Evolutionary conservation across 2,888 invertebrate genomes (phyloP).

Genomic region (Limnephilus rhombicus): DNA sequence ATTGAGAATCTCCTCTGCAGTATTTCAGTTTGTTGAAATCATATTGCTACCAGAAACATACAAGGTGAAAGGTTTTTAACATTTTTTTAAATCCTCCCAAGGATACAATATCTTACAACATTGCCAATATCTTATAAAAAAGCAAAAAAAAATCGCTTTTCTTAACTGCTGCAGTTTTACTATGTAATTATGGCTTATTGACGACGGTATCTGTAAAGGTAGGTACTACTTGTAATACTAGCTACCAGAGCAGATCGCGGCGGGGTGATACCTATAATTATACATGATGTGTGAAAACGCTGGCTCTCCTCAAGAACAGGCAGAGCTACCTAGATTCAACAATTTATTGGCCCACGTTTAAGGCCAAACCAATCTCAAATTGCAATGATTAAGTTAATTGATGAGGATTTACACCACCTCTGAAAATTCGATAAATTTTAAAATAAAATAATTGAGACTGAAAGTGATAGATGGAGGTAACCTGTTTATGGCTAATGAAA

Average conservation of each 20-base stretch:
- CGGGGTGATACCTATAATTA: constrained; percentile 52
- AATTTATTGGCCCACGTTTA: not conserved
- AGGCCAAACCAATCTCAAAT: not conserved
- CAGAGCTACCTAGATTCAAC: not conserved
- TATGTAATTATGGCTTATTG: constrained; percentile 49
- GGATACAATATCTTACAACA: not conserved
- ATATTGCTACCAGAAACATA: not conserved
- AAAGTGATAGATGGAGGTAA: not conserved
- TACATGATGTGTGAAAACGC: constrained; percentile 51
- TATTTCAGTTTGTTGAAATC: not conserved
- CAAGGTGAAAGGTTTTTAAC: not conserved
- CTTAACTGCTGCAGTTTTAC: constrained; percentile 31
- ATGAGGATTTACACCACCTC: not conserved
- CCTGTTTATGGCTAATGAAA: not conserved
- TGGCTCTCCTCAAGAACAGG: not conserved
- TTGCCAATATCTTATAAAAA: not conserved
- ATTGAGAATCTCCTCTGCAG: too few relatives aligned
- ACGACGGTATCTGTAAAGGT: constrained; percentile 12
- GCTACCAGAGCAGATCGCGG: constrained; percentile 20
- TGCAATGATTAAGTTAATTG: not conserved
- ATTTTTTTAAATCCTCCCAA: not conserved
- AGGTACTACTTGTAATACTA: not conserved
- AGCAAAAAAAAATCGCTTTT: not conserved
- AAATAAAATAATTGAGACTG: not conserved
- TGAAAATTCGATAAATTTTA: not conserved